Conservation (phyloP, 2,113 vertebrate species). For the Hemibagrus wyckioides region DNA sequence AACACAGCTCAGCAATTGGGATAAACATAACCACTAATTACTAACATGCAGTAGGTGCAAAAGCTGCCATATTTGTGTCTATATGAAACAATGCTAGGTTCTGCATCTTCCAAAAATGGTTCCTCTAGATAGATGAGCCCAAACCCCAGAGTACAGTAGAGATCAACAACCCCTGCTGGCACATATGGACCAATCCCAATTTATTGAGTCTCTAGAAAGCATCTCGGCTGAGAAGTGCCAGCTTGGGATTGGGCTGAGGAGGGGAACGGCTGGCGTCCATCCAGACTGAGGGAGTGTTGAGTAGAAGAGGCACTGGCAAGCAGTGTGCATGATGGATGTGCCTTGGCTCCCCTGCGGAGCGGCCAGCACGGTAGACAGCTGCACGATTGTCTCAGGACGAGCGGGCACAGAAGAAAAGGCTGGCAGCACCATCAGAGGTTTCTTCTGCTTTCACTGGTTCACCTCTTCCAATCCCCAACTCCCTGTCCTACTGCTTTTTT, state of each 20-base stretch:
- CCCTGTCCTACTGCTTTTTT: conserved; percentile 29
- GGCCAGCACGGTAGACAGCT: conserved; percentile 72
- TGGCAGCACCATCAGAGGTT: conserved; percentile 70
- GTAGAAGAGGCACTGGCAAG: conserved; percentile 54
- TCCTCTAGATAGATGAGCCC: conserved; percentile 62
- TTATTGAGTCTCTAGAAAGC: conserved; percentile 65
- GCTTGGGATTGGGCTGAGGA: conserved; percentile 50
- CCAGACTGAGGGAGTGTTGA: conserved; percentile 67
- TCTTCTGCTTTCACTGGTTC: conserved; percentile 72
- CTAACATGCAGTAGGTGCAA: conserved; percentile 34
- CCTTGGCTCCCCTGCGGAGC: conserved; percentile 63
- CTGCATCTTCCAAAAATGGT: conserved; percentile 57
- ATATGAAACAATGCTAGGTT: conserved; percentile 52
- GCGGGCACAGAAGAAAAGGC: conserved; percentile 52
- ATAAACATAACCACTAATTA: neutral
- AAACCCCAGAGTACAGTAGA: conserved; percentile 63
- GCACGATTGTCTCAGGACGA: conserved; percentile 71
- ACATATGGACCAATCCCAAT: conserved; percentile 71
- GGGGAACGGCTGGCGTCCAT: conserved; percentile 67
- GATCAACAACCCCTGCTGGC: conserved; percentile 63
- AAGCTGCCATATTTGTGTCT: conserved; percentile 51
- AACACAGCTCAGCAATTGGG: neutral
- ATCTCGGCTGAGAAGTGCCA: conserved; percentile 65
- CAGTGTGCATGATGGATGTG: conserved; percentile 71
- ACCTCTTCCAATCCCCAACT: conserved; percentile 66